Percentiles rank a stretch among this genome's conserved stretches.
Evolutionary conservation across 2,113 vertebrate genomes (phyloP).

Genomic region (Seriola quinqueradiata): DNA sequence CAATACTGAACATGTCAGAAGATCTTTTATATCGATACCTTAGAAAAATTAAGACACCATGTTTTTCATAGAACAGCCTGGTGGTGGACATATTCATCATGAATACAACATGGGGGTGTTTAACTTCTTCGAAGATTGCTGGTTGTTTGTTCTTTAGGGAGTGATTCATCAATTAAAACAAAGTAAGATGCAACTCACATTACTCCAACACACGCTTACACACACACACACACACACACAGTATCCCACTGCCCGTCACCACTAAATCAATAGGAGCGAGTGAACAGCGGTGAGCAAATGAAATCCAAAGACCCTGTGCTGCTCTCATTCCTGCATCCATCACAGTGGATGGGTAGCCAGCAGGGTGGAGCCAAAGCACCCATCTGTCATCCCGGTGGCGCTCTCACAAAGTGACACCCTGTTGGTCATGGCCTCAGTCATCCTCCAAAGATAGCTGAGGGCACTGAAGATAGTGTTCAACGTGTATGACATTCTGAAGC

Average conservation of each 20-base stretch:
- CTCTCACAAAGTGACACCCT: conserved; percentile 64
- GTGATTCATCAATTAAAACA: conserved; percentile 59
- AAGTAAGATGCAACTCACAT: conserved; percentile 27
- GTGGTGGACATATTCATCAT: no score
- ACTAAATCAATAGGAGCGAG: conserved; percentile 79
- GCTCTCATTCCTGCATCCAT: conserved; percentile 78
- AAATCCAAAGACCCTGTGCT: conserved; percentile 79
- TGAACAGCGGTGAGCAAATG: conserved; percentile 79
- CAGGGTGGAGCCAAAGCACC: conserved; percentile 63
- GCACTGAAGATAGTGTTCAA: conserved; percentile 45
- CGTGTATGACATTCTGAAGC: conserved; percentile 20
- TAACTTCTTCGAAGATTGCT: conserved; percentile 18
- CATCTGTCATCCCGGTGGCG: conserved; percentile 71
- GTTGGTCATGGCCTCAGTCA: conserved; percentile 61
- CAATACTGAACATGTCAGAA: conserved; percentile 50
- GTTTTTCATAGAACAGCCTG: not conserved
- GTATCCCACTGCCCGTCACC: conserved; percentile 47
- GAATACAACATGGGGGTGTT: no score
- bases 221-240: conserved; percentile 11
- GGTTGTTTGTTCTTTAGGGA: conserved; percentile 45
- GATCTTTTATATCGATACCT: conserved; percentile 37
- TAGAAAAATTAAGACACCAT: conserved; percentile 20
- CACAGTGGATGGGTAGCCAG: conserved; percentile 67
- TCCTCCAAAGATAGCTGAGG: conserved; percentile 35
- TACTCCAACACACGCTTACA: conserved; percentile 15